Conservation (phyloP, 1,140 invertebrate species). For the Drosophila neocordata region DNA sequence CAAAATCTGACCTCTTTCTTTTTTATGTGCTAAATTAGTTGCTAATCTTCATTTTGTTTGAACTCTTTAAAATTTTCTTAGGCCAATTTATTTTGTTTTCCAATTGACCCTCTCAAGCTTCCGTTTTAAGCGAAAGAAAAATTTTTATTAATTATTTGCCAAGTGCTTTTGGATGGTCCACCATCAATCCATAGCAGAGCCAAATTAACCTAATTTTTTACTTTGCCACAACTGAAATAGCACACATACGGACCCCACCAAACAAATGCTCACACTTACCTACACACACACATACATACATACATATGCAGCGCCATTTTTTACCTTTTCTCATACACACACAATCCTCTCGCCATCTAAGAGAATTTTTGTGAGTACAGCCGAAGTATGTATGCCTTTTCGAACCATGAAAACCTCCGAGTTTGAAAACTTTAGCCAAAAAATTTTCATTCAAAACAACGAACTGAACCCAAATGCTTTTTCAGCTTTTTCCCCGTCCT, state of each 20-base stretch:
- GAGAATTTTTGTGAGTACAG: slow-evolving; percentile 67
- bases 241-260: slow-evolving; percentile 20
- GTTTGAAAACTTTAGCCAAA: slow-evolving; percentile 58
- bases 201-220: slow-evolving; percentile 78
- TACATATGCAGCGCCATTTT: slow-evolving; percentile 11
- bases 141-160: slow-evolving; percentile 76
- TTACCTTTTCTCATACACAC: slow-evolving; percentile 22
- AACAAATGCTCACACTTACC: slow-evolving; percentile 25
- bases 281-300: neutral
- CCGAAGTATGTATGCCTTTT: neutral
- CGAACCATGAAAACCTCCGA: slow-evolving; percentile 25
- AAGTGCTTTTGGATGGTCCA: slow-evolving; percentile 70
- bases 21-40: neutral
- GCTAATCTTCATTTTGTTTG: neutral
- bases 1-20: no score
- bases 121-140: neutral
- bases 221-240: slow-evolving; percentile 10
- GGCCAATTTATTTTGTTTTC: slow-evolving; percentile 8
- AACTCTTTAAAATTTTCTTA: slow-evolving; percentile 3
- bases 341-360: slow-evolving; percentile 37
- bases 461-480: slow-evolving; percentile 40
- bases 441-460: slow-evolving; percentile 32
- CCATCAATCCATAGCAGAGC: slow-evolving; percentile 65
- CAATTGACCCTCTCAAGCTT: slow-evolving; percentile 4
- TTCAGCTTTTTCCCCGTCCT: slow-evolving; percentile 11